A percentile compares a stretch with the other conserved stretches of the same genome.
Evolutionary conservation across 2,797 vertebrate genomes (phyloP).

Genomic region (Microctenopoma lineatum): DNA sequence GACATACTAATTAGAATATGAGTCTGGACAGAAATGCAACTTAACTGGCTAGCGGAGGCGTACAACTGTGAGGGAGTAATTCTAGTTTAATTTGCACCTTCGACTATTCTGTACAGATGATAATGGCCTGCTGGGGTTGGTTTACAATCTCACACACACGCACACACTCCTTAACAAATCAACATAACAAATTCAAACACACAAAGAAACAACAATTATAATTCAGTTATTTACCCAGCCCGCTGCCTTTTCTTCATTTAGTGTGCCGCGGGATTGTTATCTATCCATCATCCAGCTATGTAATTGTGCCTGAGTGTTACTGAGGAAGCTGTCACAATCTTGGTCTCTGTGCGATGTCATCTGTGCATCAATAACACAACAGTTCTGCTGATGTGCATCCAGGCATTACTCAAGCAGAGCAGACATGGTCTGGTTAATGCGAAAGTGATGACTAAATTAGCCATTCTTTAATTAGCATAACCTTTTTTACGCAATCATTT

Average conservation of each 20-base stretch:
- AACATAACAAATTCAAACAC: constrained; percentile 15
- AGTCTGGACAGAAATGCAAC: no score
- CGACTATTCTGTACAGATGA: constrained; percentile 27
- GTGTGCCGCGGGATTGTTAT: constrained; percentile 45
- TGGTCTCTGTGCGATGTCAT: constrained; percentile 58
- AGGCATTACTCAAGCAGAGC: constrained; percentile 34
- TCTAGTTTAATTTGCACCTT: constrained; percentile 15
- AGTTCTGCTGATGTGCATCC: constrained; percentile 44
- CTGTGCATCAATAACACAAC: constrained; percentile 61
- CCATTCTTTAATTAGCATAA: not conserved
- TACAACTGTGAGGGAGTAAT: no score
- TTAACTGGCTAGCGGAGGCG: no score
- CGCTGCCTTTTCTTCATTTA: not conserved
- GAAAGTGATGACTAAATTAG: constrained; percentile 4
- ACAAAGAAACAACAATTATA: constrained; percentile 51
- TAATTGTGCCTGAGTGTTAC: constrained; percentile 58
- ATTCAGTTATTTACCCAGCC: constrained; percentile 34
- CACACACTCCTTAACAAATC: constrained; percentile 33
- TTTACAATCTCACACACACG: constrained; percentile 15
- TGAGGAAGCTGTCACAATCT: constrained; percentile 60
- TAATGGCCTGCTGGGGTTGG: constrained; percentile 25
- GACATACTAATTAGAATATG: no score
- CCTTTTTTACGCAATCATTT: not conserved
- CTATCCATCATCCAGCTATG: constrained; percentile 56
- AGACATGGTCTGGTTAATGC: constrained; percentile 15